Evolutionary conservation across 2,113 vertebrate genomes (phyloP), one percentile per base, ranked within the genome.

Genomic region (Crotalus tigris): DNA sequence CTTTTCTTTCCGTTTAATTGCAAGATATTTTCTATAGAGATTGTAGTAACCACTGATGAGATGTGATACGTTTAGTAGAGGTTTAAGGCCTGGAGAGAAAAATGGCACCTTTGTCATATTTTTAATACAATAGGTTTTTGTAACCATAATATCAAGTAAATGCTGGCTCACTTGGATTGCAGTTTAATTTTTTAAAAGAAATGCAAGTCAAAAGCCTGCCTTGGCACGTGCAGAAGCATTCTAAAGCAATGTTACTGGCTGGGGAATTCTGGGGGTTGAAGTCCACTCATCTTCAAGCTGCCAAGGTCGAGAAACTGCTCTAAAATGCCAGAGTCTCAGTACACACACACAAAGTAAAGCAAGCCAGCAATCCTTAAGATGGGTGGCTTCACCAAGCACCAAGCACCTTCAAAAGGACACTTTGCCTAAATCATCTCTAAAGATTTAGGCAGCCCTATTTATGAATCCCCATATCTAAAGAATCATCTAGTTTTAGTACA

Each of bases 61-160:
- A 69, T 94, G 95, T 94, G 95, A 94, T 90, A 94, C 39, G 92
- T 93, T 93, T 88, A 55, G 93, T 0, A 13, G 90, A 88, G 91
- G 94, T 58, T 95, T 57, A 26, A 95, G 29, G 69, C 51, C 85
- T 92, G 89, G 87, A 81, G 85, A n/a, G n/a, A n/a, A n/a, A n/a
- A n/a, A 93, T 85, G 94, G 59, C 46, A 55, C 91, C 96, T 95
- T 93, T 95, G 94, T 81, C 95, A 95, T 17, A 85, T 94, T 95
- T 96, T 95, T 96, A 96, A 94, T 94, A 81, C 29, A 94, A 96
- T 55, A 90, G 64, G 33, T 95, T 95, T 95, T 89, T 91, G 81
- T 0, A 69, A 91, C 91, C 55, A 87, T 89, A 93, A 95, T 64
- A 59, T 94, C 93, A 93, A 69, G 88, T 59, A 93, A 29, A 93